Evolutionary conservation across 2,888 invertebrate species (phyloP).

Genomic region (Aphidius colemani): DNA sequence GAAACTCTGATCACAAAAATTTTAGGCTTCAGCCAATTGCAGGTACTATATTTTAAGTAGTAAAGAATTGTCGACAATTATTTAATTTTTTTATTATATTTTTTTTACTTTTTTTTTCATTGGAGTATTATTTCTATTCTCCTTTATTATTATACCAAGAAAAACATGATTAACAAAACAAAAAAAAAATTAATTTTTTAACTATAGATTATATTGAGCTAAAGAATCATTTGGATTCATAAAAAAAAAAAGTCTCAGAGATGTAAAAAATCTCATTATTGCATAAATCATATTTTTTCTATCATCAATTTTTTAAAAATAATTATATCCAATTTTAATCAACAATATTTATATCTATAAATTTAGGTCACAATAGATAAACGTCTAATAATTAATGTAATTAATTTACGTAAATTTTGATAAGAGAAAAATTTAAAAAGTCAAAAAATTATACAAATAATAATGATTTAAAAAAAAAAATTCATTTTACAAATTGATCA

Average conservation of each 20-base stretch:
- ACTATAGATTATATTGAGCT: constrained; percentile 24
- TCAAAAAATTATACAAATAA: not conserved
- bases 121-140: constrained; percentile 2
- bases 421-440: no score
- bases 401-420: no score
- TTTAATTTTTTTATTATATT: constrained; percentile 14
- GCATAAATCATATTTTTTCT: constrained; percentile 24
- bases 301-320: constrained; percentile 38
- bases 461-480: constrained; percentile 22
- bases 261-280: constrained; percentile 26
- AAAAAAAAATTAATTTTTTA: constrained; percentile 7
- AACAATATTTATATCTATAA: constrained; percentile 38
- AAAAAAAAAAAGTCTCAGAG: no score
- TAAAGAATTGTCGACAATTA: constrained; percentile 14
- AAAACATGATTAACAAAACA: not conserved
- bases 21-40: constrained; percentile 41
- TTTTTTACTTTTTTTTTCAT: constrained; percentile 8
- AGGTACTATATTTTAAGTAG: constrained; percentile 41
- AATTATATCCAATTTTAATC: constrained; percentile 46
- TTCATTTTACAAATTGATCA: constrained; percentile 4
- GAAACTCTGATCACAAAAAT: constrained; percentile 35
- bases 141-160: not conserved
- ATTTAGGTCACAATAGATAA: constrained; percentile 33
- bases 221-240: constrained; percentile 9
- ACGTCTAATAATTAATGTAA: constrained; percentile 28